Percentiles rank a stretch among this genome's conserved stretches.
Evolutionary conservation across 2,113 vertebrate species (phyloP).

Genomic region (Hepsetus odoe): DNA sequence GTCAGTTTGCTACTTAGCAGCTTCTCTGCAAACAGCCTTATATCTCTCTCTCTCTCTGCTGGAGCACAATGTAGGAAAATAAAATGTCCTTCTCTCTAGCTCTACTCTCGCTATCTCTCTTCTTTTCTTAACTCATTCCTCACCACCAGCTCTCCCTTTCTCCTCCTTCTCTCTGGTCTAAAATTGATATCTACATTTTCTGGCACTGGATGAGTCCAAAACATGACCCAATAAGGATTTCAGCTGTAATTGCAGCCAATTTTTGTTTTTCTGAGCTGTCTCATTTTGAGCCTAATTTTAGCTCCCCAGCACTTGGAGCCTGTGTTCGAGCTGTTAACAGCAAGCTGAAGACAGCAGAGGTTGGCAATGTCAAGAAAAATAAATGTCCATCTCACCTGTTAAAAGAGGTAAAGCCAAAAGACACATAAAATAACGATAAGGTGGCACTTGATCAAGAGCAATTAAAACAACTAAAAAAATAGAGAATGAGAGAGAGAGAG

Average conservation of each 20-base stretch:
- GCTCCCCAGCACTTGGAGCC: constrained; percentile 2
- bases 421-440: neutral
- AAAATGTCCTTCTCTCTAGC: constrained; percentile 1
- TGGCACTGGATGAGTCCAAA: constrained; percentile 55
- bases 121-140: constrained; percentile 13
- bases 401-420: neutral
- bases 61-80: constrained; percentile 16
- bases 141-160: constrained; percentile 32
- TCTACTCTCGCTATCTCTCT: neutral
- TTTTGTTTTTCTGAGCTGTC: constrained; percentile 51
- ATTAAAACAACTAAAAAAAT: constrained; percentile 24
- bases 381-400: constrained; percentile 2
- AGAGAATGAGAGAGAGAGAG: neutral
- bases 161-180: constrained; percentile 26
- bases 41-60: constrained; percentile 24
- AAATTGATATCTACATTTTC: constrained; percentile 58
- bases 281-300: constrained; percentile 58
- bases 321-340: constrained; percentile 36
- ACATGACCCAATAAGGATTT: constrained; percentile 60
- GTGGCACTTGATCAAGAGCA: neutral
- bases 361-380: neutral
- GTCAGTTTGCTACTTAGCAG: constrained; percentile 22
- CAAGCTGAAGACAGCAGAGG: constrained; percentile 22
- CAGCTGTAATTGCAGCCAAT: constrained; percentile 55
- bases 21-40: constrained; percentile 36